Evolutionary conservation across 2,797 vertebrate genomes (phyloP).

Genomic region (Acanthiza pusilla): DNA sequence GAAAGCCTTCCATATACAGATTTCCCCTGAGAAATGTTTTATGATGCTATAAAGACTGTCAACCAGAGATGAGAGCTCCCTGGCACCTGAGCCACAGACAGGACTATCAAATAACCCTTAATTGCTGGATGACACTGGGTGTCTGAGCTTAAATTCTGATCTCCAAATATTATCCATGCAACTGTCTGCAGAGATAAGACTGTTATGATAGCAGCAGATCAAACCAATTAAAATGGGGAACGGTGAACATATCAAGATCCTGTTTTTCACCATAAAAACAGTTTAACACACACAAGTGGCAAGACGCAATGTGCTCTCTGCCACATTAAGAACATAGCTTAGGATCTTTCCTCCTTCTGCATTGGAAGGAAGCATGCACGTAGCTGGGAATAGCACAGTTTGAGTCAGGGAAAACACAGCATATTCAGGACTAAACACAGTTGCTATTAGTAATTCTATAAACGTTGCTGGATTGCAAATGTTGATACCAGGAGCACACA

Average conservation of each 20-base stretch:
- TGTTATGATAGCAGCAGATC: slow-evolving; percentile 69
- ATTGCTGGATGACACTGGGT: slow-evolving; percentile 69
- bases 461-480: neutral
- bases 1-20: slow-evolving; percentile 67
- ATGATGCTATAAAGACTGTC: slow-evolving; percentile 74
- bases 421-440: neutral
- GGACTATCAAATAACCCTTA: slow-evolving; percentile 77
- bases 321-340: neutral
- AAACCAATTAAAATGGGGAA: slow-evolving; percentile 69
- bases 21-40: slow-evolving; percentile 73
- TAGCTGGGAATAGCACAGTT: neutral
- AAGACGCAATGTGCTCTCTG: slow-evolving; percentile 1
- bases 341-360: neutral
- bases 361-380: neutral
- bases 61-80: slow-evolving; percentile 59
- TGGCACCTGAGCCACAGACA: slow-evolving; percentile 73
- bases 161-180: slow-evolving; percentile 72
- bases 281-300: neutral
- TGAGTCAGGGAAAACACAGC: neutral
- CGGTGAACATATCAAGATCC: slow-evolving; percentile 41
- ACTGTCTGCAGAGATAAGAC: slow-evolving; percentile 64
- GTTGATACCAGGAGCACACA: neutral
- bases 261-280: slow-evolving; percentile 51
- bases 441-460: slow-evolving; percentile 17
- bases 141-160: slow-evolving; percentile 71